Evolutionary conservation across 2,888 invertebrate genomes (phyloP).

Genomic region (Eristalinus sepulchralis): DNA sequence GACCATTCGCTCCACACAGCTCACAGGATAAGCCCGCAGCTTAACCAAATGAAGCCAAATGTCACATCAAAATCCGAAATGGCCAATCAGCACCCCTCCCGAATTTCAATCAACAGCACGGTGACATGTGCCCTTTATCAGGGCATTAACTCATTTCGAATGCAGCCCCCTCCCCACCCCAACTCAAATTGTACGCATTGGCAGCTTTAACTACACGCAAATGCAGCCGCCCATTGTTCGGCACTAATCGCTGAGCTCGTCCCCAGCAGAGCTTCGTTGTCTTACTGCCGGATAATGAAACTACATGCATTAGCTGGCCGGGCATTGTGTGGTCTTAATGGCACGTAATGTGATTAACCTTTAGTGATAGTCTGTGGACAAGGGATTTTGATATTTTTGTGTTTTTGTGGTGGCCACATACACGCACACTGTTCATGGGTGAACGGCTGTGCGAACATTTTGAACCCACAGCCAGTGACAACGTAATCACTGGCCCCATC

Average conservation of each 20-base stretch:
- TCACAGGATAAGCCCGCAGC: too few relatives aligned
- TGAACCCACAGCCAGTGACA: not conserved
- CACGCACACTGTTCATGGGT: not conserved
- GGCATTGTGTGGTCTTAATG: not conserved
- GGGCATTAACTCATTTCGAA: not conserved
- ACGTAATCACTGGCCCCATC: not conserved
- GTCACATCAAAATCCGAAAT: not conserved
- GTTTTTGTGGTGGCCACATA: not conserved
- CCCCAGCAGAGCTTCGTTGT: not conserved
- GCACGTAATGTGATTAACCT: not conserved
- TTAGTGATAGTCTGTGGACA: not conserved
- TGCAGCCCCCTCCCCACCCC: not conserved
- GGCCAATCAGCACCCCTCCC: not conserved
- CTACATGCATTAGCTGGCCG: not conserved
- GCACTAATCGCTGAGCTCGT: not conserved
- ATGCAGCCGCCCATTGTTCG: not conserved
- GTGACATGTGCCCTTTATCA: not conserved
- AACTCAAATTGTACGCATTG: not conserved
- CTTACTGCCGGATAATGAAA: not conserved
- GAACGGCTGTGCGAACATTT: not conserved
- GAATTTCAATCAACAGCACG: not conserved
- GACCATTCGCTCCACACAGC: too few relatives aligned
- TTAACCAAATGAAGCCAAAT: too few relatives aligned
- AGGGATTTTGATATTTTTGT: not conserved
- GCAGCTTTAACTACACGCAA: not conserved